A percentile compares a stretch with the other conserved stretches of the same genome.
These are phyloP conservation scores for Arrhamphus sclerolepis DNA, from an alignment of 2,797 vertebrate species.

Conservation along the genomic window DNA sequence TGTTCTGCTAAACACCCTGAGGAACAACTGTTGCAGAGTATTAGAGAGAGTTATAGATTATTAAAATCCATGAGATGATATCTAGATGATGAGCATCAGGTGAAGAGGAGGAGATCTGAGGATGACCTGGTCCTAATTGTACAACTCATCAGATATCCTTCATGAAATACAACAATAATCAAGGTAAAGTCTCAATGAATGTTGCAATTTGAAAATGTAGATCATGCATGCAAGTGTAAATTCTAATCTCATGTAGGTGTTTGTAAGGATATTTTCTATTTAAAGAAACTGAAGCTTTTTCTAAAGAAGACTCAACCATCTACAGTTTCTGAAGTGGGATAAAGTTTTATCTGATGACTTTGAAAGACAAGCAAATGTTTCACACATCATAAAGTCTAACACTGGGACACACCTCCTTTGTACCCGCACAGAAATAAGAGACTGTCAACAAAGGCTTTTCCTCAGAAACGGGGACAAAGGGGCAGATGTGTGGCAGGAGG, in stretches of 20 bases:
- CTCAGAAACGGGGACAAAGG: conserved; percentile 34
- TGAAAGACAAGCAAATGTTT: background rate
- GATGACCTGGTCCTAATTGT: conserved; percentile 5
- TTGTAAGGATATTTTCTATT: too few species aligned
- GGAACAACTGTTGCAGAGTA: conserved; percentile 5
- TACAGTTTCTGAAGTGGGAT: too few species aligned
- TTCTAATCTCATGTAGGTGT: background rate
- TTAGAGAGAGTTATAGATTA: too few species aligned
- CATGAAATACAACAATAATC: conserved; percentile 24
- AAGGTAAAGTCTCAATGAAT: conserved; percentile 59
- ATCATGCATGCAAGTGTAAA: background rate
- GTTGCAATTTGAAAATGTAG: background rate
- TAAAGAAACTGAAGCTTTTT: too few species aligned
- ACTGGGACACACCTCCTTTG: conserved; percentile 5
- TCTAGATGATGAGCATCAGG: conserved; percentile 16
- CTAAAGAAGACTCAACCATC: too few species aligned
- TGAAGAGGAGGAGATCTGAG: conserved; percentile 4
- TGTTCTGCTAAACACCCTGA: conserved; percentile 37
- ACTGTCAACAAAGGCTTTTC: conserved; percentile 47
- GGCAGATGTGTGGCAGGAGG: conserved; percentile 21
- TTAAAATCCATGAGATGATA: too few species aligned
- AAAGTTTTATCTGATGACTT: background rate
- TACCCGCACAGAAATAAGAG: conserved; percentile 37
- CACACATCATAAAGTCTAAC: conserved; percentile 10
- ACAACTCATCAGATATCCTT: conserved; percentile 12